Evolutionary conservation across 2,797 vertebrate genomes (phyloP).

Genomic region (Menidia menidia): DNA sequence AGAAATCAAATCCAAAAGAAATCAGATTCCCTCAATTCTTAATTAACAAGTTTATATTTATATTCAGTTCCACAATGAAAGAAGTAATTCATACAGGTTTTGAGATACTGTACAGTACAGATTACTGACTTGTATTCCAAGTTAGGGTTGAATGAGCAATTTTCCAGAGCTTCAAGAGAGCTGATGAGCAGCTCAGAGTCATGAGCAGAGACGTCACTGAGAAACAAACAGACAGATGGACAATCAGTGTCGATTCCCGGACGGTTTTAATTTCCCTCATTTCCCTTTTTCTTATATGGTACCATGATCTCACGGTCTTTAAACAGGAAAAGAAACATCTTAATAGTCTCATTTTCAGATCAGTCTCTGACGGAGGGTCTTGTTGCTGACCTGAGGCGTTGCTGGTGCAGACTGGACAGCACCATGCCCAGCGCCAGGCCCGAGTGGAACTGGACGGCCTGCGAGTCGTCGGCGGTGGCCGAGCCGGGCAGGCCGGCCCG

Average conservation of each 20-base stretch:
- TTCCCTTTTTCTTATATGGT: no score
- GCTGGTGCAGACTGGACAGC: slow-evolving; percentile 88
- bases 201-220: slow-evolving; percentile 86
- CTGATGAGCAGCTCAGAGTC: slow-evolving; percentile 85
- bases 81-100: no score
- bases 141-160: slow-evolving; percentile 87
- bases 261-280: background rate
- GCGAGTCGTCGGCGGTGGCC: slow-evolving; percentile 88
- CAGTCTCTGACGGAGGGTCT: background rate
- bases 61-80: no score
- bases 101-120: background rate
- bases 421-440: slow-evolving; percentile 94
- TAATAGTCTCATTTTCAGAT: no score
- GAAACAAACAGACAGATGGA: slow-evolving; percentile 27
- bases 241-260: background rate
- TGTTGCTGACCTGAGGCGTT: slow-evolving; percentile 84
- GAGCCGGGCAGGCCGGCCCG: slow-evolving; percentile 87
- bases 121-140: slow-evolving; percentile 92
- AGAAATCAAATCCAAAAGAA: no score
- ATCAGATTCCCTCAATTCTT: no score
- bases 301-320: no score
- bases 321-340: no score
- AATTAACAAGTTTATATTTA: no score
- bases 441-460: slow-evolving; percentile 91
- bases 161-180: slow-evolving; percentile 86